A percentile compares a stretch with the other conserved stretches of the same genome.
Conservation (phyloP, 92 coral and sea anemone species). For the Parazoanthus atlanticus region DNA sequence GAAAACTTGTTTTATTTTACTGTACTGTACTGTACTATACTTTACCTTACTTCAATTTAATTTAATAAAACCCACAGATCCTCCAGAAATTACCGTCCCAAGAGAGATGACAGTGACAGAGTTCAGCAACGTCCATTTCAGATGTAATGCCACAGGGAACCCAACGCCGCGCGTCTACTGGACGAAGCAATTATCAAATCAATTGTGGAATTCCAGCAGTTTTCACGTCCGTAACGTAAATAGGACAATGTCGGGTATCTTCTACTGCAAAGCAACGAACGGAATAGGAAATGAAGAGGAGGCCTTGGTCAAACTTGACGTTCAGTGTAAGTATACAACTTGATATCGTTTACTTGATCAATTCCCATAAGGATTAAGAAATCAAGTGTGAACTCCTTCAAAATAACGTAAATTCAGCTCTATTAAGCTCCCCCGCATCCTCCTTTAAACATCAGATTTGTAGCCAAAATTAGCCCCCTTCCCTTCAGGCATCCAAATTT, state of each 20-base stretch:
- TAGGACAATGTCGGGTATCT: not conserved
- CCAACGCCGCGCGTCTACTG: constrained; percentile 10
- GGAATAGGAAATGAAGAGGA: not conserved
- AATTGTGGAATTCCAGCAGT: constrained; percentile 13
- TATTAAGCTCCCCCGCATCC: too few species aligned
- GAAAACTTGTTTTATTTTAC: too few species aligned
- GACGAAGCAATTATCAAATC: not conserved
- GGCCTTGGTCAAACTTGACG: not conserved
- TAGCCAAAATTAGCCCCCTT: too few species aligned
- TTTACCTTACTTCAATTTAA: not conserved
- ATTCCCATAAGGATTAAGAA: not conserved
- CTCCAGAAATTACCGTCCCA: not conserved
- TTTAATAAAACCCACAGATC: not conserved
- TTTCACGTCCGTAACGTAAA: not conserved
- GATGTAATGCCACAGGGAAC: constrained; percentile 34
- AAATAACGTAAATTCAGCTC: too few species aligned
- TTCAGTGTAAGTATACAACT: constrained; percentile 9
- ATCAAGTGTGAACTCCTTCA: not conserved
- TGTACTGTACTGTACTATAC: too few species aligned
- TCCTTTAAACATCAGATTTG: too few species aligned
- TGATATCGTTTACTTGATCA: too few species aligned
- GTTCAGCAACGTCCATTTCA: constrained; percentile 4
- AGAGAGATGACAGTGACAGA: not conserved
- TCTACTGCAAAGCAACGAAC: constrained; percentile 24
- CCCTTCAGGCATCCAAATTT: too few species aligned